Conservation (phyloP, 2,113 vertebrate species). For the Spermophilus dauricus region DNA sequence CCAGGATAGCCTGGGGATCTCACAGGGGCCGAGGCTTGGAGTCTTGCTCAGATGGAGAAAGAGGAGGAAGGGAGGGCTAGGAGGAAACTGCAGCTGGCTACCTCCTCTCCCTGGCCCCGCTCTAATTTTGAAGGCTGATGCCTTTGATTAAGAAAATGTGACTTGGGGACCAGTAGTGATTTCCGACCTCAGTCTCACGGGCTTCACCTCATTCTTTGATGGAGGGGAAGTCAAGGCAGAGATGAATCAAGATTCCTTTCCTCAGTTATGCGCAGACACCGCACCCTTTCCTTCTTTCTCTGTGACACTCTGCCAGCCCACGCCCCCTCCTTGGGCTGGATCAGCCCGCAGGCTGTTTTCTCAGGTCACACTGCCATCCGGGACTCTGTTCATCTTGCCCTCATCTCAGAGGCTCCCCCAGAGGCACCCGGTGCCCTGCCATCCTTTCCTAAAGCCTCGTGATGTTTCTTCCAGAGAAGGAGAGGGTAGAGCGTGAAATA, state of each 20-base stretch:
- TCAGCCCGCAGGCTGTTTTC: not conserved
- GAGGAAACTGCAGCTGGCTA: not conserved
- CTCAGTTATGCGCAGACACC: not conserved
- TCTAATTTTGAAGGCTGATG: not conserved
- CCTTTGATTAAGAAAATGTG: not conserved
- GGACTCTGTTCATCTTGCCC: not conserved
- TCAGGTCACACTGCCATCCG: not conserved
- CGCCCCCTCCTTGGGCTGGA: not conserved
- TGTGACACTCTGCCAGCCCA: fast-evolving
- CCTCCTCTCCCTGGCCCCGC: not conserved
- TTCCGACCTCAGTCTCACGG: not conserved
- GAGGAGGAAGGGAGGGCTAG: not conserved
- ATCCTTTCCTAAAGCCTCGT: not conserved
- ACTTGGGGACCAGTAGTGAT: not conserved
- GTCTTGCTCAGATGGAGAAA: not conserved
- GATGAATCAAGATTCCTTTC: not conserved
- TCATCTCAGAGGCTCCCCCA: not conserved
- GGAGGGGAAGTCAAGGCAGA: not conserved
- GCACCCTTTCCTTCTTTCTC: not conserved
- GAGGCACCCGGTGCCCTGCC: not conserved
- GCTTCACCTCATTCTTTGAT: not conserved
- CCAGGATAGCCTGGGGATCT: not conserved
- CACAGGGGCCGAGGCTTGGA: not conserved
- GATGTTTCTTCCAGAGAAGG: not conserved
- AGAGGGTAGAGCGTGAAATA: not conserved